Evolutionary conservation across 2,113 vertebrate genomes (phyloP), one percentile per base, ranked within the genome.

Genomic region (Struthidea cinerea): DNA sequence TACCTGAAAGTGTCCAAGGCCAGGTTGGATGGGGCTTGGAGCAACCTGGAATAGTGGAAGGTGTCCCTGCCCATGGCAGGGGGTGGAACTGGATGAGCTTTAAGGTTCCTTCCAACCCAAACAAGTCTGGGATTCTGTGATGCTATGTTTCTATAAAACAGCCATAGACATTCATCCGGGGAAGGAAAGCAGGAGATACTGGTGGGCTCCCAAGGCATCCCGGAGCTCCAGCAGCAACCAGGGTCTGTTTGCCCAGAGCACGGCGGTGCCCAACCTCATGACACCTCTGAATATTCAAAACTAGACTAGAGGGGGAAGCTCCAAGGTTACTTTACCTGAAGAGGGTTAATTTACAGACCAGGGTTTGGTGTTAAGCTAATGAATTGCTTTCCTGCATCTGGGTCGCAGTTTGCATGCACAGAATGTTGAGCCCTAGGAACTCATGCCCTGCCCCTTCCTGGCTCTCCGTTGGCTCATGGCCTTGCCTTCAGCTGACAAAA

Each of bases 181-280:
- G 11, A 53, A 44, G 57, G 32, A 85, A 55, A 60, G 59, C 22
- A 23, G 18, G 56, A 80, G 47, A 67, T 56, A 16, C 0, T 22
- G 52, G 46, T 46, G 57, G 47, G 49, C 14, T 26, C 21, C 46
- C 1, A 2, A 32, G 35, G 28, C 32, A 60, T 5, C 16, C 53
- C 23, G 4, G 37, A 89, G 37, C 57, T 85, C 63, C 89, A 80
- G 56, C 35, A 65, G 32, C 50, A 71, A 8, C 19, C 5, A 37
- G 26, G 21, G 41, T 33, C 26, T 63, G 53, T 28, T 35, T 70
- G n/a, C 30, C 42, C 52, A 65, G 33, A 53, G n/a, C 32, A 32
- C 1, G 4, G 57, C 5, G 6, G 30, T 59, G 30, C 46, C 70
- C 13, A 7, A 8, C 0, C 2, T 18, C 44, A 28, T 21, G 39